Base-by-base conservation (phyloP, 1,140 invertebrate genomes). In the Lethocerus indicus region DNA sequence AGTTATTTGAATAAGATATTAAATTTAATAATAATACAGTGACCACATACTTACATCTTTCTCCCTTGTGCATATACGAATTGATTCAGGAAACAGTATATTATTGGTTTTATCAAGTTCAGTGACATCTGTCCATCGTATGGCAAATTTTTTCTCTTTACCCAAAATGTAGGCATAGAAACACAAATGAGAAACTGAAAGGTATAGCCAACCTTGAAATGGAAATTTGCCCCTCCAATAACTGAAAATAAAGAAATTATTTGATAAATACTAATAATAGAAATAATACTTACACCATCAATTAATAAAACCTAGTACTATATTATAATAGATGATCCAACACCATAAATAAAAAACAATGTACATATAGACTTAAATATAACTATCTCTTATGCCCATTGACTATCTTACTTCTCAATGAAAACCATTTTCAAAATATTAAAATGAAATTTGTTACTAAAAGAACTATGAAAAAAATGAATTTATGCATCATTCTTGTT, bases 101-200 rank as follows among this genome's bases (percentile, higher is more conserved):
- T 79, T 80, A 63, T 81, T 84, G 13, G 74, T 84, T 65, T 79
- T 83, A 26, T 75, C 75, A 9, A 91, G 64, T 57, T 75, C 75
- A 0, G 73, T 77, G 20, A 87, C 78, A 57, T 87, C 82, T 48
- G 81, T 78, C 86, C 86, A 85, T 61, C 89, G 71, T 39, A 96
- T 76, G 51, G 85, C 79, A 20, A 96, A 69, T 61, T 87, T 87
- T 6, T 83, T 87, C 64, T 95, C 87, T 51, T 78, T 81, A 16
- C 91, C 89, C 62, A 97, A 75, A 59, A 96, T 81, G 59, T 89
- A 93, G 4, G 91, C 87, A 66, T 97, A 88, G 67, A 98, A 98
- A 62, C 89, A 95, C 59, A 95, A 72, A 64, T 95, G 88, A 62
- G 93, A 90, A 39, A 98, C 78, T 42, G 91, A 94, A 14, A 98